Percentiles rank a stretch among this genome's conserved stretches.
Conservation (phyloP, 2,888 invertebrate genomes). For the Tricholauxania praeusta region DNA sequence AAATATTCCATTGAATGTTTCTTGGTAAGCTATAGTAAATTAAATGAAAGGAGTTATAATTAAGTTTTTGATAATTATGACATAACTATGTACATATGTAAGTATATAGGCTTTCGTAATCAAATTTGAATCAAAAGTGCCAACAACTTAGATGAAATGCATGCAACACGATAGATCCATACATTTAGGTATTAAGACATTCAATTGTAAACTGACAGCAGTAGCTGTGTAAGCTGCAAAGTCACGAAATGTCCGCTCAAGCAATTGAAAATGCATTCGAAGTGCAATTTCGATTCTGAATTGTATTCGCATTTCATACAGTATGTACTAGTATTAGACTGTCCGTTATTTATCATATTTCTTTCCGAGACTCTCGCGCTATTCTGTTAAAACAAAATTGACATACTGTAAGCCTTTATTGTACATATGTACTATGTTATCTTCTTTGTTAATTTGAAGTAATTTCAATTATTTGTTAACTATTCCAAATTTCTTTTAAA, state of each 20-base stretch:
- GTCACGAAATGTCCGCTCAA: neutral
- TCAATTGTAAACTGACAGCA: neutral
- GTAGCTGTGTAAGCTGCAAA: neutral
- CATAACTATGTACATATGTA: neutral
- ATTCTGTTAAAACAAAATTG: no score
- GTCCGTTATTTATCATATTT: no score
- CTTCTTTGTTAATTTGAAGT: no score
- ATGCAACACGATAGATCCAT: neutral
- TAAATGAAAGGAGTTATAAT: slow-evolving; percentile 29
- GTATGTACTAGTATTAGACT: no score
- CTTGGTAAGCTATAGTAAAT: slow-evolving; percentile 51
- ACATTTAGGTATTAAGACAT: neutral
- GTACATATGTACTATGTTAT: no score
- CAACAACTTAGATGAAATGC: neutral
- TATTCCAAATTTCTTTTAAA: no score
- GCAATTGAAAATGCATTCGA: slow-evolving; percentile 1
- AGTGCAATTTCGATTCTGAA: neutral
- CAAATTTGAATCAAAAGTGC: neutral
- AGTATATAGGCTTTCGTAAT: neutral
- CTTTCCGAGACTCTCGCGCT: no score
- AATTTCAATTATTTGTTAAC: no score
- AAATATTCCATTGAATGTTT: slow-evolving; percentile 51
- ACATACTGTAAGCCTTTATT: no score
- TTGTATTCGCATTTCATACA: neutral
- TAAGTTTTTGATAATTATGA: slow-evolving; percentile 15